Evolutionary conservation across 2,888 invertebrate species (phyloP).

Genomic region (Mesoligia furuncula): DNA sequence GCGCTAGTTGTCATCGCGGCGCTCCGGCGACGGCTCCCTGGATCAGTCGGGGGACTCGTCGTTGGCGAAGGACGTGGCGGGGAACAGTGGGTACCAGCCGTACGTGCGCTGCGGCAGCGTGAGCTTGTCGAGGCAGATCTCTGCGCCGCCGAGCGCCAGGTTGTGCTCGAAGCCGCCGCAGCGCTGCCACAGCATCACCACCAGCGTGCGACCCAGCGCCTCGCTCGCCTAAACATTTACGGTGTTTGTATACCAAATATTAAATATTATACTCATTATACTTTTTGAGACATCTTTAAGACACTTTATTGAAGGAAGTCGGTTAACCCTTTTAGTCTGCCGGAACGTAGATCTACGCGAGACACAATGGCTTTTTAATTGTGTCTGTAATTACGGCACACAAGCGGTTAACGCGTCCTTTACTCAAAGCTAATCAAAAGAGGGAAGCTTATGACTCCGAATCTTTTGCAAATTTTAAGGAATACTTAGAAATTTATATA

Average conservation of each 20-base stretch:
- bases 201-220: slow-evolving; percentile 94
- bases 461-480: slow-evolving; percentile 90
- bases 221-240: slow-evolving; percentile 91
- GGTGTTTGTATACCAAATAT: slow-evolving; percentile 47
- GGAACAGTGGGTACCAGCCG: slow-evolving; percentile 98
- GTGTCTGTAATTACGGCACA: no score
- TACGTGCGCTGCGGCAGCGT: slow-evolving; percentile 95
- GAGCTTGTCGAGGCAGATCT: slow-evolving; percentile 95
- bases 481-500: slow-evolving; percentile 78
- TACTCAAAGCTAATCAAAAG: background rate
- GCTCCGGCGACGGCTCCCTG: slow-evolving; percentile 89
- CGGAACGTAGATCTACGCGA: no score
- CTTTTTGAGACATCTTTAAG: background rate
- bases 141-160: slow-evolving; percentile 94
- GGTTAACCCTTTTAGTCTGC: no score
- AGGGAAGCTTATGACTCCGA: background rate
- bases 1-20: slow-evolving; percentile 81
- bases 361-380: no score
- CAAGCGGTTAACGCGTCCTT: no score
- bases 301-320: background rate
- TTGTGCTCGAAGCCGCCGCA: slow-evolving; percentile 97
- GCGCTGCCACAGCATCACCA: slow-evolving; percentile 98
- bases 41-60: slow-evolving; percentile 90
- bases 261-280: background rate
- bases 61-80: slow-evolving; percentile 94